A percentile compares a stretch with the other conserved stretches of the same genome.
phyloP scores from a whole-genome alignment of 1,140 invertebrate genomes.

The Ooceraea biroi region DNA sequence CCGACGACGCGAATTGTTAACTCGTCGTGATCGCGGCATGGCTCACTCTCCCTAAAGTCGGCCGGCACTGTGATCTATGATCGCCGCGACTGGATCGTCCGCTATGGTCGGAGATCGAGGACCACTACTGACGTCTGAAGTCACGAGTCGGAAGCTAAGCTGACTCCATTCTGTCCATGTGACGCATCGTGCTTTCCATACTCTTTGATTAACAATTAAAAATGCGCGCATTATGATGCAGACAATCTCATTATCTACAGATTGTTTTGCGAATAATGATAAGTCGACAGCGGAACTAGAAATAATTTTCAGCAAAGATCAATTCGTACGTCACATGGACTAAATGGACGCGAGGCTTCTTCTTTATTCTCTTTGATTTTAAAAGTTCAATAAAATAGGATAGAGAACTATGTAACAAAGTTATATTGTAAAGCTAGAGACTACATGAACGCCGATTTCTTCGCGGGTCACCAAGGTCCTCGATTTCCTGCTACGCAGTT shows the following conservation, averaged over 20 bases:
- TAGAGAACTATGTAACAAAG: not conserved
- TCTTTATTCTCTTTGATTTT: not conserved
- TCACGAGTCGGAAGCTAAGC: not conserved
- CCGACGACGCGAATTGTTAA: not conserved
- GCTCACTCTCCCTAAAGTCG: not conserved
- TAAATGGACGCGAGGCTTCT: not conserved
- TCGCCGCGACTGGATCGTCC: constrained; percentile 8
- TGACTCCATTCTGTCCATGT: not conserved
- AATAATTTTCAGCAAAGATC: not conserved
- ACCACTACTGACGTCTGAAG: not conserved
- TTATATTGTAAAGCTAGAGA: not conserved
- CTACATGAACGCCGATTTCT: not conserved
- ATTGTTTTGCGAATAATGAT: not conserved
- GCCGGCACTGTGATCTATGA: constrained; percentile 2
- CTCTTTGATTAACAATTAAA: constrained; percentile 23
- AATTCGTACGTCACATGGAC: not conserved
- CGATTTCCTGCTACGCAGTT: not conserved
- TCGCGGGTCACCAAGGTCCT: constrained; percentile 6
- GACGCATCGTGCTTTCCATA: not conserved
- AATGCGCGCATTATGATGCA: not conserved
- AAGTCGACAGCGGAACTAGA: constrained; percentile 6
- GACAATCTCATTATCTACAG: not conserved
- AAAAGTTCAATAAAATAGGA: not conserved
- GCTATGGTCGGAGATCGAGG: constrained; percentile 17
- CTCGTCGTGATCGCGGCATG: not conserved